Percentiles rank a stretch among this genome's conserved stretches.
Conservation (phyloP, 2,888 invertebrate genomes). For the Heliconius charithonia region DNA sequence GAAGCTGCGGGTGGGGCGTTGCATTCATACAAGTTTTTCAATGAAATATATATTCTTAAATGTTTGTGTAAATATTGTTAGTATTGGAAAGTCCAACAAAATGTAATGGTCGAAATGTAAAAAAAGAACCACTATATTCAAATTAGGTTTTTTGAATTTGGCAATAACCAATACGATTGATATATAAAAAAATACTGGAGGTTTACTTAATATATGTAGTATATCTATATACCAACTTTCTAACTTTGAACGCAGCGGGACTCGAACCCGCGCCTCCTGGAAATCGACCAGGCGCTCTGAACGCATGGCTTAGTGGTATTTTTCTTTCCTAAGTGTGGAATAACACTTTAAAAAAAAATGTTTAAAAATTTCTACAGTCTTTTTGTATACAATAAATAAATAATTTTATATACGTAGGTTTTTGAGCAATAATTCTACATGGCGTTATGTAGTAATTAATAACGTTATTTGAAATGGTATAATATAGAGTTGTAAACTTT, state of each 20-base stretch:
- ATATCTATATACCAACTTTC: no score
- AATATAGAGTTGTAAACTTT: not conserved
- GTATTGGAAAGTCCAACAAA: not conserved
- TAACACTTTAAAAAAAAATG: no score
- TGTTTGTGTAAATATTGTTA: not conserved
- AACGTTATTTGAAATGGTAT: not conserved
- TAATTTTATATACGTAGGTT: not conserved
- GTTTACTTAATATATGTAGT: no score
- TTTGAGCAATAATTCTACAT: not conserved
- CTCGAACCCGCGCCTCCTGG: no score
- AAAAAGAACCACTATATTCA: not conserved
- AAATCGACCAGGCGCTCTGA: no score
- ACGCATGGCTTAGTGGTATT: no score
- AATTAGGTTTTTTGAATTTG: not conserved
- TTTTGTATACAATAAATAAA: not conserved
- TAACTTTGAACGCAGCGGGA: no score
- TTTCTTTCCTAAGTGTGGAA: no score
- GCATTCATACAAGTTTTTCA: constrained; percentile 52
- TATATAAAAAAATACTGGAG: no score
- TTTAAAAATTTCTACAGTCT: no score
- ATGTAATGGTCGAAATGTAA: not conserved
- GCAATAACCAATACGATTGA: not conserved
- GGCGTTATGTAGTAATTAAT: not conserved
- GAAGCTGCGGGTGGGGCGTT: constrained; percentile 56
- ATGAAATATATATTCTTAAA: constrained; percentile 38